Evolutionary conservation across 2,888 invertebrate species (phyloP), one percentile per base, ranked within the genome.

Genomic region (Andrena chrysosceles): DNA sequence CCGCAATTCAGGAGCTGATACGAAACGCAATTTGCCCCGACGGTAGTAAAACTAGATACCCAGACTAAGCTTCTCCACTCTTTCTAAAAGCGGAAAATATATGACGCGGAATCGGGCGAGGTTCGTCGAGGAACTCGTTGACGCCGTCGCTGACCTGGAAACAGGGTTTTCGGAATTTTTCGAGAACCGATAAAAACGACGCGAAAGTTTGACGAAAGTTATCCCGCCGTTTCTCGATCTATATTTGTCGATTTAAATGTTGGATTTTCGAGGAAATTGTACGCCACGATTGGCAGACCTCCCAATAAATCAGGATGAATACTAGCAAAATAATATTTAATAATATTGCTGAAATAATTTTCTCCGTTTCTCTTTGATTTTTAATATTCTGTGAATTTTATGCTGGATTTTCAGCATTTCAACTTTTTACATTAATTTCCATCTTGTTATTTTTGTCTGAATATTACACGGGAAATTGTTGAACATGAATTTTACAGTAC

Each of bases 1-100:
- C 83, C 79, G 79, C 79, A 76, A 84, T 80, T 84, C 83, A 49
- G 42, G 66, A 70, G 69, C 76, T 84, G 80, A 80, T 80, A 70
- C 84, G 72, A 71, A 83, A 84, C 76, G 84, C 84, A 84, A 84
- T 84, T 84, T 84, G 68, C 83, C 56, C 56, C 70, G 56, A 29
- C 23, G 76, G 62, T 63, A 54, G 80, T 77, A 73, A 80, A 84
- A 76, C 83, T 72, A 64, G 83, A 76, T 83, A 67, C 54, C 76
- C 35, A 64, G 31, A 60, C 66, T 70, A 70, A 67, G 66, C 76
- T 69, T 42, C 77, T 72, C 49, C 42, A 16, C 80, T 80, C 72
- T 56, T 70, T 69, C 72, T 56, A 60, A 72, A 66, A 73, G 76
- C 72, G 79, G 79, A 49, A 70, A 75, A 84, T 83, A 75, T 70